phyloP scores from a whole-genome alignment of 2,888 invertebrate genomes.

The Itoplectis maculator region DNA sequence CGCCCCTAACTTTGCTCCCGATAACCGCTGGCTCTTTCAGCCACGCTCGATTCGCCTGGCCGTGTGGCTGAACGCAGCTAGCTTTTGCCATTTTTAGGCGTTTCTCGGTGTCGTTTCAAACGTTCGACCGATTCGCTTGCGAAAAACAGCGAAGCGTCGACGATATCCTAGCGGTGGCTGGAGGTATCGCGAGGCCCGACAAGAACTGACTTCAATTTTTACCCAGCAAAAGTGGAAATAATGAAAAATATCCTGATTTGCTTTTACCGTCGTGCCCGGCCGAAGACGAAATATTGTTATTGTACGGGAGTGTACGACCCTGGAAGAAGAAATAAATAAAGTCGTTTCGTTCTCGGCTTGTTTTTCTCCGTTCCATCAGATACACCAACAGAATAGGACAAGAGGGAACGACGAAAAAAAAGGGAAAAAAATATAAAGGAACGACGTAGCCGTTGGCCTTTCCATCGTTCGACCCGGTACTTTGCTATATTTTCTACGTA shows the following conservation, averaged over 20 bases:
- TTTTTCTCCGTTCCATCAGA: slow-evolving; percentile 45
- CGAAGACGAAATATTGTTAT: slow-evolving; percentile 9
- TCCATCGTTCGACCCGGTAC: slow-evolving; percentile 22
- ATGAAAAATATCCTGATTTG: slow-evolving; percentile 6
- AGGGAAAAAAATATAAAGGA: not conserved
- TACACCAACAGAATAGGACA: slow-evolving; percentile 39
- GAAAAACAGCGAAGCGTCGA: not conserved
- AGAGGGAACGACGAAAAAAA: slow-evolving; percentile 22
- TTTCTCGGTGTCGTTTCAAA: not conserved
- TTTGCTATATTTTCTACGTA: slow-evolving; percentile 21
- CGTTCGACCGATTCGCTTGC: not conserved
- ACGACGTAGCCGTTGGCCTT: not conserved
- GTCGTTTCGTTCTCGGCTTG: slow-evolving; percentile 31
- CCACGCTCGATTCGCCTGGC: not conserved
- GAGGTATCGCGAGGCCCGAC: not conserved
- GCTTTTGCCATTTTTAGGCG: not conserved
- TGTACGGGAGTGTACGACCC: not conserved
- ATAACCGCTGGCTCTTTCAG: slow-evolving; percentile 5
- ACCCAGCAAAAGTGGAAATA: not conserved
- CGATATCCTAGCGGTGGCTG: not conserved
- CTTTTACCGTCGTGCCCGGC: not conserved
- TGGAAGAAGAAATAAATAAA: slow-evolving; percentile 54
- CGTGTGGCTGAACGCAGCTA: too few species aligned
- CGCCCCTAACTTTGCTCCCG: not conserved
- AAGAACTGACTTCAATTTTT: not conserved